Evolutionary conservation across 2,797 vertebrate genomes (phyloP), one percentile per base, ranked within the genome.

Genomic region (Rallus crepitans): DNA sequence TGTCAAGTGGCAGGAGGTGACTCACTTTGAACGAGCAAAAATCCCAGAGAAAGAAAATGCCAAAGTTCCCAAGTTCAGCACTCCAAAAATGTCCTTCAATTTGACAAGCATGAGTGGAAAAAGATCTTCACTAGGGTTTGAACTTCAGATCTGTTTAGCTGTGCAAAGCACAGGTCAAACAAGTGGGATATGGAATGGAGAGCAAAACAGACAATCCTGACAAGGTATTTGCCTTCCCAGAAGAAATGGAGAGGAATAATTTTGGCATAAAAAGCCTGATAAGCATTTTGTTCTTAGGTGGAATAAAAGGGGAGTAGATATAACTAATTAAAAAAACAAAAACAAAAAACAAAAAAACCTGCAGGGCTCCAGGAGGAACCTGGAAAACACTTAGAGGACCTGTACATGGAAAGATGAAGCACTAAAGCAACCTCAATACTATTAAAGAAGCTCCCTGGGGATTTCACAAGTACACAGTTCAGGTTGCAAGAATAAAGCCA

Each of bases 61-160:
- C 68, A 63, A 88, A 92, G 96, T 94, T 94, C 85, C n/a, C 65
- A 84, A 94, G 96, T 97, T 96, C 93, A 97, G 15, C 80, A 40
- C 80, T 96, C 66, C 33, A 89, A 92, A 96, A 90, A 87, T 66
- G 2, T 66, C 72, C 87, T 94, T 64, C 35, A 70, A 28, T 96
- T 95, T 95, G 80, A 94, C 60, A 90, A 73, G 82, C 82, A 33
- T 84, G 91, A 94, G 70, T 57, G 64, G 91, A 95, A 91, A 77
- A 30, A 73, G 56, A 30, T 84, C 79, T 92, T 95, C 72, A 76
- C 47, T 57, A 83, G 89, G 63, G 27, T 53, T 60, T 75, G 73
- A 89, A 80, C 90, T 90, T 60, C 85, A 76, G 55, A 68, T 93
- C 77, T 83, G 63, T 60, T 94, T 83, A 87, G 28, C 79, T 93